Conservation (phyloP, 2,797 vertebrate genomes). For the Sebastes kiyomatsui region DNA sequence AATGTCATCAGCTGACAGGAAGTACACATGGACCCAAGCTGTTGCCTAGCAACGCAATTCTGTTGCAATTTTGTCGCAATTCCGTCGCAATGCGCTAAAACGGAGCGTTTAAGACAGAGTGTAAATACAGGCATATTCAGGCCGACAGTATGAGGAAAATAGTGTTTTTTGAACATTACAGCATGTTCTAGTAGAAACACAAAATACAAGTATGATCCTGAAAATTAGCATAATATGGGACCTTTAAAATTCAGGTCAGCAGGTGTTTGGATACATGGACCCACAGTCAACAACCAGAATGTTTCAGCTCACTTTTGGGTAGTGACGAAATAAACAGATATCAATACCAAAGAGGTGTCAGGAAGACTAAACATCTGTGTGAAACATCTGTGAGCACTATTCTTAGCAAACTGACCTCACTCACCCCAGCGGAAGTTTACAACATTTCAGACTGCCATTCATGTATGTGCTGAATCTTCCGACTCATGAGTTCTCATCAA, state of each 20-base stretch:
- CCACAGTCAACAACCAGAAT: neutral
- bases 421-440: neutral
- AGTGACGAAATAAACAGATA: neutral
- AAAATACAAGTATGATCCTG: too few relatives aligned
- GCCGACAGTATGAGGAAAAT: too few relatives aligned
- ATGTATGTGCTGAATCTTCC: neutral
- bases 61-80: rapidly evolving
- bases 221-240: too few relatives aligned
- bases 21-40: too few relatives aligned
- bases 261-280: neutral
- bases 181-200: too few relatives aligned
- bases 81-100: too few relatives aligned
- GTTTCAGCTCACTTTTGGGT: neutral
- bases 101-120: too few relatives aligned
- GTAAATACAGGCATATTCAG: too few relatives aligned
- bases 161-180: too few relatives aligned
- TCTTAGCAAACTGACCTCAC: neutral
- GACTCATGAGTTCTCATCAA: neutral
- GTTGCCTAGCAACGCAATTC: too few relatives aligned
- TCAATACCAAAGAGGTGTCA: neutral
- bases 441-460: neutral
- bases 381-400: constrained; percentile 10
- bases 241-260: neutral
- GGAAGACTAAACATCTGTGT: neutral
- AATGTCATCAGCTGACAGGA: too few relatives aligned